These are phyloP conservation scores for Drosophila dives DNA, from an alignment of 2,888 invertebrate genomes.

Conservation along the genomic window DNA sequence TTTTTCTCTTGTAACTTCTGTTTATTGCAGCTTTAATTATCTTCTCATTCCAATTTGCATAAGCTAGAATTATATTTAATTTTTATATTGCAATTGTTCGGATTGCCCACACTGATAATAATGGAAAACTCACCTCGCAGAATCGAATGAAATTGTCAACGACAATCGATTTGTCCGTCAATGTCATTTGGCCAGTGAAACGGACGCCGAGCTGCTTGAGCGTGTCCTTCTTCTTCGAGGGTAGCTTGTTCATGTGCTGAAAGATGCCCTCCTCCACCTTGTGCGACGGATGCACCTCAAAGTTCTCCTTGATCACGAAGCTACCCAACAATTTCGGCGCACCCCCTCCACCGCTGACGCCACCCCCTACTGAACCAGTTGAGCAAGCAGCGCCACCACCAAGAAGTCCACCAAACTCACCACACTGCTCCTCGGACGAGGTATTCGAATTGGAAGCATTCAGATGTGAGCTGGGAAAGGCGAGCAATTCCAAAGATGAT, in stretches of 20 bases:
- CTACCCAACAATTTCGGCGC: constrained; percentile 82
- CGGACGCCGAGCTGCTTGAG: constrained; percentile 84
- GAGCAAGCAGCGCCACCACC: constrained; percentile 64
- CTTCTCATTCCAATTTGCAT: background rate
- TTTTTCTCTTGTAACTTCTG: background rate
- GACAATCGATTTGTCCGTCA: constrained; percentile 84
- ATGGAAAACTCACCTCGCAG: constrained; percentile 81
- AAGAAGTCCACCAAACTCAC: constrained; percentile 74
- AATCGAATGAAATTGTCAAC: constrained; percentile 85
- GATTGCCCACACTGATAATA: background rate
- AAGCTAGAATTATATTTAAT: background rate
- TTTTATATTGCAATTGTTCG: background rate
- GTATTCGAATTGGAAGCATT: constrained; percentile 84
- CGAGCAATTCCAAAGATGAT: constrained; percentile 81
- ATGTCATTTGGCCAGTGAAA: constrained; percentile 85
- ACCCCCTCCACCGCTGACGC: constrained; percentile 12
- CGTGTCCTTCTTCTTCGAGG: constrained; percentile 84
- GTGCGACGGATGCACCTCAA: constrained; percentile 84
- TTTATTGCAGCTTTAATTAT: background rate
- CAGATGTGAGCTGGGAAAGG: constrained; percentile 83
- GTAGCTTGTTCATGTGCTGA: constrained; percentile 85
- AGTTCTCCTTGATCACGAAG: constrained; percentile 84
- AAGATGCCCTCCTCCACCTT: constrained; percentile 85
- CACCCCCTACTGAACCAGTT: constrained; percentile 60
- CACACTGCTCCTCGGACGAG: constrained; percentile 83